Conservation (phyloP, 2,797 vertebrate genomes). For the Falco peregrinus region DNA sequence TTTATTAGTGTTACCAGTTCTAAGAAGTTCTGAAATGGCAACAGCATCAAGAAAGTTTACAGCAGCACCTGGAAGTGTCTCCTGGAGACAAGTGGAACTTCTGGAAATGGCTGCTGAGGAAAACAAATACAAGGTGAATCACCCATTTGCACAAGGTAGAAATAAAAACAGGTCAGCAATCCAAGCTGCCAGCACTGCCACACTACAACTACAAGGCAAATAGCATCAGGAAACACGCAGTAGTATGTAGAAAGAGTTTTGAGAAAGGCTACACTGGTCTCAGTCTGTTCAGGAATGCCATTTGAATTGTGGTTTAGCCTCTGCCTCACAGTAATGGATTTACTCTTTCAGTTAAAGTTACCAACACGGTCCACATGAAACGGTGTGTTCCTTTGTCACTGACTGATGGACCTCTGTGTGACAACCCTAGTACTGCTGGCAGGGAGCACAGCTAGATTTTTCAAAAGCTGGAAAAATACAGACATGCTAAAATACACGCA, state of each 20-base stretch:
- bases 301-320: not conserved
- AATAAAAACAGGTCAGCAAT: constrained; percentile 8
- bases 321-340: not conserved
- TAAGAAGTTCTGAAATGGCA: not conserved
- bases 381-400: not conserved
- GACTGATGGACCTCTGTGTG: not conserved
- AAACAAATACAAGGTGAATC: constrained; percentile 3
- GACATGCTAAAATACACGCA: not conserved
- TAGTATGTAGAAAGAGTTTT: not conserved
- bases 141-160: not conserved
- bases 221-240: not conserved
- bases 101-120: constrained; percentile 19
- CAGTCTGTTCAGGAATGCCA: not conserved
- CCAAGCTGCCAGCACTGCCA: not conserved
- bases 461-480: not conserved
- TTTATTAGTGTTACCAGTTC: not conserved
- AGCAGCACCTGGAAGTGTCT: not conserved
- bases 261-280: not conserved
- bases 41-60: not conserved
- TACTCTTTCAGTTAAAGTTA: not conserved
- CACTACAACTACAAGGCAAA: not conserved
- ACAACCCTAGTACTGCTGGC: not conserved
- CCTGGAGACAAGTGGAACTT: constrained; percentile 11
- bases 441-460: not conserved
- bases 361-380: not conserved